Percentiles rank a stretch among this genome's conserved stretches.
Conservation (phyloP, 2,113 vertebrate species). For the Tragulus kanchil region DNA sequence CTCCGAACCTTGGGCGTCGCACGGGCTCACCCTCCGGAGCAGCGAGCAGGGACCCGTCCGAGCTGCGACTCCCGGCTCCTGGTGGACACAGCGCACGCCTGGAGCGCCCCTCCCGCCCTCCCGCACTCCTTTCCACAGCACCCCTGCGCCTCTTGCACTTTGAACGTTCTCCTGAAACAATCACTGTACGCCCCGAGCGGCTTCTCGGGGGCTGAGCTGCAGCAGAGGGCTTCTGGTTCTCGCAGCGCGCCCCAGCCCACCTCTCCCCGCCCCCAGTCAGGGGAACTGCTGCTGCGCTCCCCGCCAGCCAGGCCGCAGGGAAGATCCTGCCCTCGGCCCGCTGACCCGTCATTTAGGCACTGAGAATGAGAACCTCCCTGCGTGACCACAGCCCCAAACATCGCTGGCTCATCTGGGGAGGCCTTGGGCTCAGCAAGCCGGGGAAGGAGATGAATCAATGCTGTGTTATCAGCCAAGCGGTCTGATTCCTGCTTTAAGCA, state of each 20-base stretch:
- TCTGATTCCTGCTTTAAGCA: conserved; percentile 84
- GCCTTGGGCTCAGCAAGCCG: conserved; percentile 79
- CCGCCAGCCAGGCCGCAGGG: conserved; percentile 78
- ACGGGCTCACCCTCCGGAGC: conserved; percentile 40
- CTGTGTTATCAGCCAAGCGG: conserved; percentile 84
- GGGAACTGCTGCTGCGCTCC: conserved; percentile 51
- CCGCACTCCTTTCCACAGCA: background rate
- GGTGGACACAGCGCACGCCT: conserved; percentile 63
- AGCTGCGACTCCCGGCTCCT: background rate
- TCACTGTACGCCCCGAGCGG: background rate
- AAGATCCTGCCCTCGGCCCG: conserved; percentile 70
- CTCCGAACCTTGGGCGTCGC: conserved; percentile 55
- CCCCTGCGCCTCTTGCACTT: background rate
- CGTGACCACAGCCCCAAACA: conserved; percentile 69
- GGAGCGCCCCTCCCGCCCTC: background rate
- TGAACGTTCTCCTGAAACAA: conserved; percentile 1
- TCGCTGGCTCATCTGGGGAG: conserved; percentile 62
- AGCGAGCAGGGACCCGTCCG: conserved; percentile 26
- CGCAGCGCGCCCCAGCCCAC: background rate
- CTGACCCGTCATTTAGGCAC: conserved; percentile 67
- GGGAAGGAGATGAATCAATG: conserved; percentile 82
- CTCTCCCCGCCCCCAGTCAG: background rate
- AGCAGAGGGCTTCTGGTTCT: background rate
- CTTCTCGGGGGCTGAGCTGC: background rate
- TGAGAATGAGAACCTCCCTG: conserved; percentile 52